These are phyloP conservation scores for Ephialtes manifestator DNA, from an alignment of 2,888 invertebrate species.

Conservation along the genomic window DNA sequence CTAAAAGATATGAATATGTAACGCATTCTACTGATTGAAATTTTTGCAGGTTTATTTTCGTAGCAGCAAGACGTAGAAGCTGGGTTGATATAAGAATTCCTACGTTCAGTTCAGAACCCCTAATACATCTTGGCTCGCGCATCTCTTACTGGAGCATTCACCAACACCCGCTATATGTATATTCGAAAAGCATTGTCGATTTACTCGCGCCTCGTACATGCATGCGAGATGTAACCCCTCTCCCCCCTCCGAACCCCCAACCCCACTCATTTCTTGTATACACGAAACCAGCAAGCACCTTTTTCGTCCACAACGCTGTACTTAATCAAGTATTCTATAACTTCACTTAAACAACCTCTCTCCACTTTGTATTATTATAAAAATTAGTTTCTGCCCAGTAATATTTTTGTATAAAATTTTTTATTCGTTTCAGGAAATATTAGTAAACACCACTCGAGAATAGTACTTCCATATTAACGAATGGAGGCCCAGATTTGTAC, in stretches of 20 bases:
- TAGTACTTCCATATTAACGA: too few relatives aligned
- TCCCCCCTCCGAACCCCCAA: neutral
- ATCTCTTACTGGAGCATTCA: constrained; percentile 48
- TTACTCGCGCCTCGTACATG: constrained; percentile 44
- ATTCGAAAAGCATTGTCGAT: constrained; percentile 58
- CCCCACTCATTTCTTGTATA: constrained; percentile 24
- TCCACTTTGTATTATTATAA: constrained; percentile 43
- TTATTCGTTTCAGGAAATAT: too few relatives aligned
- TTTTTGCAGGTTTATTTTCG: constrained; percentile 82
- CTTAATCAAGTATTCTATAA: constrained; percentile 50
- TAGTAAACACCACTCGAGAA: too few relatives aligned
- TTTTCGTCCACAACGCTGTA: constrained; percentile 57
- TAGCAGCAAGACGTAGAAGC: constrained; percentile 9
- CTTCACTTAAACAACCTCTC: neutral
- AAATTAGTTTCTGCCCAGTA: constrained; percentile 39
- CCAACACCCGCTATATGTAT: constrained; percentile 57
- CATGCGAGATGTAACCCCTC: neutral
- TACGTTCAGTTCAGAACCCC: constrained; percentile 37
- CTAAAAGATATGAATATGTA: constrained; percentile 81
- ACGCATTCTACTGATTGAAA: constrained; percentile 85
- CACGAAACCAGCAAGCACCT: constrained; percentile 33
- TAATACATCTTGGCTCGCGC: constrained; percentile 53
- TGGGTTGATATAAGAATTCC: constrained; percentile 53
- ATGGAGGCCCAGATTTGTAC: too few relatives aligned
- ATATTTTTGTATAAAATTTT: neutral